Base-by-base conservation (phyloP, 2,113 vertebrate genomes). In the Anarhynchus alexandrinus region DNA sequence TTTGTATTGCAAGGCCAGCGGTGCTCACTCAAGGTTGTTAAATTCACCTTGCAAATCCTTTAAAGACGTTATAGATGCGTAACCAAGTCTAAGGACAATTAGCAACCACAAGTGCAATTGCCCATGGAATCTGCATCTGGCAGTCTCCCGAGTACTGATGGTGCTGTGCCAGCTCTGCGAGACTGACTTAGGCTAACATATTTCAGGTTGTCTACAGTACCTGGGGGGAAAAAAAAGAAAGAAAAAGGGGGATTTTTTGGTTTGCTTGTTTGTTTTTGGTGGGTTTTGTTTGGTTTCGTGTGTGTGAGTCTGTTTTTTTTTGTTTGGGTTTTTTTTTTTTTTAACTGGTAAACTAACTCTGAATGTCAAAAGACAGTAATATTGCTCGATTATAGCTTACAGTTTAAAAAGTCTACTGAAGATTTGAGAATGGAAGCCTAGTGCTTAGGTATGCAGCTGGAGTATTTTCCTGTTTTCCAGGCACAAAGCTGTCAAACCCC, bases 41-140 rank as follows among this genome's bases (percentile, higher is more conserved):
- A 95, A 96, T 71, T 94, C 86, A 79, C 88, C 72, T 95, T 94
- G 67, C 47, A 90, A 88, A 64, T 12, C 52, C 26, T 83, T 86
- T 88, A 67, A 96, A 92, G 69, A n/a, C 2, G 4, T 77, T 84
- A 67, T 23, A 81, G 38, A 71, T 88, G 90, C 2, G 0, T 57
- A 95, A 91, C 64, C 72, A 86, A 52, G 29, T 82, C 27, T 91
- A 88, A 91, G 77, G 72, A 89, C 72, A 86, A 84, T 95, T 90
- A 92, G 26, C 32, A 90, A 67, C 47, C 42, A 34, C 72, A 84
- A 78, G 47, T 89, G 92, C 57, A 96, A 84, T 93, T 94, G 47
- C 52, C 90, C 83, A 69, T 96, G 73, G 95, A 94, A 88, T 94
- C 66, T 94, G 57, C 90, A 94, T 81, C 94, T 92, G 92, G 82